Evolutionary conservation across 2,113 vertebrate genomes (phyloP), one percentile per base, ranked within the genome.

Genomic region (Caretta caretta): DNA sequence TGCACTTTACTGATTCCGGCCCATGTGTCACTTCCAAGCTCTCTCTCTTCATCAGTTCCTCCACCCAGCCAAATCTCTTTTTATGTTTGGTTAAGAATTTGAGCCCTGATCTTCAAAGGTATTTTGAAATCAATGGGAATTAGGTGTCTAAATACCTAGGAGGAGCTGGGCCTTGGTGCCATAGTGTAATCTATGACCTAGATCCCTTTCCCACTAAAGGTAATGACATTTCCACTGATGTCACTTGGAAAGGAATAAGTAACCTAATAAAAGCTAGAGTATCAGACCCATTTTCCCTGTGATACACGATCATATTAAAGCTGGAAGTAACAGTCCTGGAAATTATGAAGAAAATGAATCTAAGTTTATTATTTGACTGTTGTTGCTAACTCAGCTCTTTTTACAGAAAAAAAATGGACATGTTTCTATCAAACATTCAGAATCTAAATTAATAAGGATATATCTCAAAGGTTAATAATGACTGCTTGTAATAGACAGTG

Each of bases 401-500:
- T 12, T 49, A 79, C 51, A 53, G 85, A 54, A n/a, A 57, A 59
- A 57, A 91, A 19, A 6, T 51, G 31, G 35, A 24, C 57, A 65
- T 20, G 13, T 38, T 95, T 62, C 53, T 80, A 69, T 86, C 62
- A 93, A 87, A 42, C 3, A 35, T 83, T 84, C 59, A 57, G 8
- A 92, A 93, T 92, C 14, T 82, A 69, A 80, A 14, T 31, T 69
- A 24, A 75, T 87, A 85, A 92, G 78, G 91, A 5, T 69, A 57
- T 50, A 93, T 93, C 89, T 78, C 57, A 92, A 88, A 96, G 83
- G 69, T 95, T 96, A 89, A 94, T 95, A 94, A 95, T 57, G 24
- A 84, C 49, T 90, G 7, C 14, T 92, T 95, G 79, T 72, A 96
- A 87, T 83, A 29, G 51, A 89, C 93, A 89, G 4, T 53, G 69